Percentiles rank a stretch among this genome's conserved stretches.
Conservation (phyloP, 2,888 invertebrate genomes). For the Melanostoma mellinum region DNA sequence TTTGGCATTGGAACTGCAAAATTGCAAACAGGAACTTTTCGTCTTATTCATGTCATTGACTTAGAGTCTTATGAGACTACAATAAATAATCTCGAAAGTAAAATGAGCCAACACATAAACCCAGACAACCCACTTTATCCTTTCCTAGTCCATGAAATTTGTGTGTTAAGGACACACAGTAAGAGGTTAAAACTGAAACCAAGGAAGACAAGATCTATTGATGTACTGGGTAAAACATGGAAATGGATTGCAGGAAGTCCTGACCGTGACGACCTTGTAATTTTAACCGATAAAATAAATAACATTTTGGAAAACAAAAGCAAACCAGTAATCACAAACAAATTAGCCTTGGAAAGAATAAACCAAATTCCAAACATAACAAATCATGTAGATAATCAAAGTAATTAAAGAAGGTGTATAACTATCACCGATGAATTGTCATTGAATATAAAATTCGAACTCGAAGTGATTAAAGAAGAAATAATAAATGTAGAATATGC, state of each 20-base stretch:
- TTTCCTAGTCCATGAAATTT: too few relatives aligned
- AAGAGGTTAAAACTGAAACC: slow-evolving; percentile 24
- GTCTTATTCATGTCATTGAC: too few relatives aligned
- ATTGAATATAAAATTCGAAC: neutral
- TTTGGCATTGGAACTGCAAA: too few relatives aligned
- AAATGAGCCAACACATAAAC: too few relatives aligned
- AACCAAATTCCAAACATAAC: slow-evolving; percentile 7
- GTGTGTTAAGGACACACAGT: too few relatives aligned
- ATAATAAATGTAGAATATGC: neutral
- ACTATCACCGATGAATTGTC: neutral
- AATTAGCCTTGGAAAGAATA: neutral
- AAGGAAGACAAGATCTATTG: slow-evolving; percentile 36
- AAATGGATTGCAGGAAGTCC: slow-evolving; percentile 39
- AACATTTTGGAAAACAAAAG: neutral
- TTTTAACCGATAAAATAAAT: slow-evolving; percentile 18
- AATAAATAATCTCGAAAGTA: too few relatives aligned
- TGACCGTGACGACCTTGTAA: slow-evolving; percentile 43
- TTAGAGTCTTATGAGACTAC: too few relatives aligned
- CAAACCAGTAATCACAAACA: too few relatives aligned
- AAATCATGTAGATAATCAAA: neutral
- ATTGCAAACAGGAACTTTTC: too few relatives aligned
- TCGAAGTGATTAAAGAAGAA: neutral
- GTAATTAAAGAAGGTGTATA: too few relatives aligned
- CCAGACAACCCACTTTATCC: too few relatives aligned
- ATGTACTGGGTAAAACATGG: slow-evolving; percentile 42